Evolutionary conservation across 2,888 invertebrate species (phyloP).

Genomic region (Icerya purchasi): DNA sequence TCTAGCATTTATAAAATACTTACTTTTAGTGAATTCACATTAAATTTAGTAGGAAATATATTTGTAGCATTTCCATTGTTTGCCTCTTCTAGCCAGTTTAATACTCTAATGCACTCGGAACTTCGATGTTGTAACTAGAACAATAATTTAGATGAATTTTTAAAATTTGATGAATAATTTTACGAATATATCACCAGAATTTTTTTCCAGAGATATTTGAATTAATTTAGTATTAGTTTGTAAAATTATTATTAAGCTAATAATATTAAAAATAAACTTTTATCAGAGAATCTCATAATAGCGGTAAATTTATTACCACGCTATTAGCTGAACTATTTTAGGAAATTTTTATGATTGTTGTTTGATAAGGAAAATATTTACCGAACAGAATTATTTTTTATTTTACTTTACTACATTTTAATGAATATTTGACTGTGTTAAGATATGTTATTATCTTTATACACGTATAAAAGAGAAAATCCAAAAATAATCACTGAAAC

Average conservation of each 20-base stretch:
- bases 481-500: too few species aligned
- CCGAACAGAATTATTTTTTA: too few species aligned
- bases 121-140: constrained; percentile 31
- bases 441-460: background rate
- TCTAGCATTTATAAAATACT: too few species aligned
- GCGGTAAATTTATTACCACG: background rate
- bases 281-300: background rate
- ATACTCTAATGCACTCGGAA: constrained; percentile 29
- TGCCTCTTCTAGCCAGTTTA: constrained; percentile 30
- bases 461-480: background rate
- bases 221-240: background rate
- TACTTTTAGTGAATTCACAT: constrained; percentile 25
- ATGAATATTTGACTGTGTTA: background rate
- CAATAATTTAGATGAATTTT: too few species aligned
- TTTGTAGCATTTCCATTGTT: constrained; percentile 26
- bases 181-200: too few species aligned
- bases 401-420: too few species aligned
- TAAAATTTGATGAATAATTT: too few species aligned
- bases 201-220: too few species aligned
- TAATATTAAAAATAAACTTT: background rate
- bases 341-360: too few species aligned
- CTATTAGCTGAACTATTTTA: too few species aligned
- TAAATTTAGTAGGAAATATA: constrained; percentile 21
- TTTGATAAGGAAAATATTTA: too few species aligned
- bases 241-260: background rate